phyloP scores from a whole-genome alignment of 2,797 vertebrate species.

The Lacerta bilineata region DNA sequence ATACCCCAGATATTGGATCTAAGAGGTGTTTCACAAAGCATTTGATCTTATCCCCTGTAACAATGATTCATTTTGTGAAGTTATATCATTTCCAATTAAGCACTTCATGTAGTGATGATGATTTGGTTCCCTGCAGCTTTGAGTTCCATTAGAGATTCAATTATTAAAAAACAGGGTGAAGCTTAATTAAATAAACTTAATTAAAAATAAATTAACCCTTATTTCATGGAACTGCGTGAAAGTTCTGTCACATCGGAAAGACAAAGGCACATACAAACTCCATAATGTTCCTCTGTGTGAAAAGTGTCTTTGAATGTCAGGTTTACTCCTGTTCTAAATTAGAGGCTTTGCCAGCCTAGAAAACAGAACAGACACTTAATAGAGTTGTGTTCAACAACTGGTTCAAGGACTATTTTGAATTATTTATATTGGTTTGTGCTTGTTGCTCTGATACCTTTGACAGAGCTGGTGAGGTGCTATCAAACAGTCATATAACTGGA shows the following conservation, averaged over 20 bases:
- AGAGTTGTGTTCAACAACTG: slow-evolving; percentile 15
- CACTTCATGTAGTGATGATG: slow-evolving; percentile 53
- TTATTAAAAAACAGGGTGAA: slow-evolving; percentile 65
- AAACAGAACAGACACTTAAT: slow-evolving; percentile 41
- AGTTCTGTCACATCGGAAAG: slow-evolving; percentile 38
- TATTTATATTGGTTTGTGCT: not conserved
- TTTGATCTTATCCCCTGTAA: slow-evolving; percentile 46
- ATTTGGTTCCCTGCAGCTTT: slow-evolving; percentile 61
- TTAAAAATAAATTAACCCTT: slow-evolving; percentile 74
- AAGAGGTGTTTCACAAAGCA: slow-evolving; percentile 40
- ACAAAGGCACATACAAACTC: slow-evolving; percentile 54
- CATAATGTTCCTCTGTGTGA: slow-evolving; percentile 38
- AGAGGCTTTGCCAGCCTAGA: slow-evolving; percentile 16
- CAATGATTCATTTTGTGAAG: slow-evolving; percentile 57
- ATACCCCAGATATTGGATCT: slow-evolving; percentile 53
- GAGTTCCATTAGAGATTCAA: slow-evolving; percentile 66
- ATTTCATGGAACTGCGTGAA: slow-evolving; percentile 53
- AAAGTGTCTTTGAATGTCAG: slow-evolving; percentile 33
- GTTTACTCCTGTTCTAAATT: slow-evolving; percentile 38
- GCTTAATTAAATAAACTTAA: slow-evolving; percentile 74
- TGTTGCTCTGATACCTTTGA: not conserved
- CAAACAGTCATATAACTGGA: not conserved
- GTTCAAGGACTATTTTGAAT: slow-evolving; percentile 15
- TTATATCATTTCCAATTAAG: slow-evolving; percentile 70
- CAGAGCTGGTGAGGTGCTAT: not conserved